Base-by-base conservation (phyloP, 2,888 invertebrate species). In the Bruchidius siliquastri region DNA sequence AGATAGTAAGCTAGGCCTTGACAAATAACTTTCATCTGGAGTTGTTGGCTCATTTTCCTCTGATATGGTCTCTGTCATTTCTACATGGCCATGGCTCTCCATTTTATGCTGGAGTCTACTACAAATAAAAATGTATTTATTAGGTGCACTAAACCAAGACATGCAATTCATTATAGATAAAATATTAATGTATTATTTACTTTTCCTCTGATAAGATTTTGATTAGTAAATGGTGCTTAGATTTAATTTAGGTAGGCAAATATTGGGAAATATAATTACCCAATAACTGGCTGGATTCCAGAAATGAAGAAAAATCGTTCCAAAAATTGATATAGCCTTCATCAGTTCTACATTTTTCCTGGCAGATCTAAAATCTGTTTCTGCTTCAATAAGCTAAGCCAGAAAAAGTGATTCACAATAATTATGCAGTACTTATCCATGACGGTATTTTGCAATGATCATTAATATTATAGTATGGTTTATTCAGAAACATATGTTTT, bases 1-100 rank as follows among this genome's bases (percentile, higher is more conserved):
- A 20, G 83, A 83, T 21, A 81, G 82, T 68, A 83, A 70, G 77
- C 83, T 84, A 13, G 81, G 79, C 73, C 81, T 78, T 22, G 78
- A 76, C 10, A 73, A 67, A 22, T 78, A 76, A 67, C 76, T 76
- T 67, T 76, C 74, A 77, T 78, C 78, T 21, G 72, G 49, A 8
- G 49, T 49, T 8, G 49, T 49, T 49, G 49, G 70, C 22, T 76
- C 74, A 68, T 26, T 71, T 30, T n/a, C 21, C 26, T 49, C 49
- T 49, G 26, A 26, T 8, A 49, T 13, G 49, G 18, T 13, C 18
- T 18, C 49, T 49, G 49, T 49, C 0, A 13, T 13, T 4, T 49
- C 49, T 49, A 13, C 49, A 49, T 18, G 3, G 13, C 13, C 18
- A 8, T 49, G 3, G 49, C 49, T 8, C 49, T 49, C 49, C 49